These are phyloP conservation scores for Chaenodraco wilsoni DNA, from an alignment of 2,797 vertebrate species.

Conservation along the genomic window DNA sequence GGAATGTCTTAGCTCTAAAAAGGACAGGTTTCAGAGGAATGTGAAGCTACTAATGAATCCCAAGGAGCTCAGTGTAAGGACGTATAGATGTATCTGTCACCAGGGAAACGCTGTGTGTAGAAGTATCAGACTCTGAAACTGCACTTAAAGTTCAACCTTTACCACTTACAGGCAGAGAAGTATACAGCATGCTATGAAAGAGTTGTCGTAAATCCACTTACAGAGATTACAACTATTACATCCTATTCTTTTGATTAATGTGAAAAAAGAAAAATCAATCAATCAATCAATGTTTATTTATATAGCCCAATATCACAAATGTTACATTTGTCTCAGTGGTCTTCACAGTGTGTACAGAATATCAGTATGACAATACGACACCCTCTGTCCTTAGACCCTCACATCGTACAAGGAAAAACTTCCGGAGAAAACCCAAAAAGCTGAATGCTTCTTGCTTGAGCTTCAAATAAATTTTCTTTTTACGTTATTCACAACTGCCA, in stretches of 20 bases:
- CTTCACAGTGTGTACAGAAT: too few species aligned
- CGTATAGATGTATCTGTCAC: neutral
- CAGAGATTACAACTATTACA: neutral
- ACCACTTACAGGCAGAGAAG: neutral
- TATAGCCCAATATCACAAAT: too few species aligned
- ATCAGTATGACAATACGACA: too few species aligned
- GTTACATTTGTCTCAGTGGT: too few species aligned
- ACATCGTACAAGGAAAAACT: too few species aligned
- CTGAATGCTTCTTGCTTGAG: neutral
- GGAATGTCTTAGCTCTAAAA: neutral
- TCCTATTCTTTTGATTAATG: neutral
- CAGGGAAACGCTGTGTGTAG: neutral
- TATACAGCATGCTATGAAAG: neutral
- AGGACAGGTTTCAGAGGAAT: neutral
- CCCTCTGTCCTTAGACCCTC: too few species aligned
- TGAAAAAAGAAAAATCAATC: too few species aligned
- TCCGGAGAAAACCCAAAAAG: neutral
- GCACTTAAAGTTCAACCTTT: neutral
- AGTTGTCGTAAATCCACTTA: neutral
- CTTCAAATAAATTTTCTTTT: neutral
- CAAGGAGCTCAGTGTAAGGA: conserved; percentile 1
- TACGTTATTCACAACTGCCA: neutral
- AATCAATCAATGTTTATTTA: too few species aligned
- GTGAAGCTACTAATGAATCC: neutral
- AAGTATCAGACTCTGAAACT: neutral